Conservation (phyloP, 2,113 vertebrate genomes). For the Coturnix japonica region DNA sequence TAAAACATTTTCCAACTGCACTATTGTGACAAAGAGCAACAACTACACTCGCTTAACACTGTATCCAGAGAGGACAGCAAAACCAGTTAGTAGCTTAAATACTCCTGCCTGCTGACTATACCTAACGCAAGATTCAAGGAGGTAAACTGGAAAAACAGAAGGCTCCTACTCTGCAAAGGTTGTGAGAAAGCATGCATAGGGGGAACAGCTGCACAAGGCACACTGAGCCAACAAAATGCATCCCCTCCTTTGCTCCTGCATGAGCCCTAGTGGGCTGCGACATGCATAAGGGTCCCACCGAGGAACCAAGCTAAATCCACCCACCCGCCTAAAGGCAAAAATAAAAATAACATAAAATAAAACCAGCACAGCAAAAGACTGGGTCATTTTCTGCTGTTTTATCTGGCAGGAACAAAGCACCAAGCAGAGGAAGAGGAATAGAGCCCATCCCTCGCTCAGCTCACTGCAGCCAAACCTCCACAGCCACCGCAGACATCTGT, state of each 20-base stretch:
- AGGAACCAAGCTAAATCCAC: not conserved
- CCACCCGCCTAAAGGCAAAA: not conserved
- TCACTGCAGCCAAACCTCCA: not conserved
- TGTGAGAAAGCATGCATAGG: not conserved
- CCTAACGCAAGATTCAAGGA: not conserved
- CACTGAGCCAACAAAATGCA: not conserved
- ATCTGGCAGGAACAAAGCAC: not conserved
- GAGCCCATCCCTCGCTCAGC: not conserved
- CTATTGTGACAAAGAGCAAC: not conserved
- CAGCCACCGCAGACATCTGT: rapidly evolving
- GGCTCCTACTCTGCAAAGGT: not conserved
- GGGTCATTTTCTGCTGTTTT: not conserved
- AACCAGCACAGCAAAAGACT: not conserved
- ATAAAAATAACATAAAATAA: not conserved
- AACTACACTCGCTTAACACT: not conserved
- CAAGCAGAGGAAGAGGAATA: not conserved
- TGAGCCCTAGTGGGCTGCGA: not conserved
- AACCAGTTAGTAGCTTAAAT: not conserved
- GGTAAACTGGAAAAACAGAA: not conserved
- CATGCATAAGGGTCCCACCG: not conserved
- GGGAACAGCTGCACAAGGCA: not conserved
- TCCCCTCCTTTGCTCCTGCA: not conserved
- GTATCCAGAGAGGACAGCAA: not conserved
- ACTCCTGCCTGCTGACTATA: not conserved
- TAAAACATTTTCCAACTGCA: not conserved